Conservation (phyloP, 1,140 invertebrate species). For the Lanistes nyassanus region DNA sequence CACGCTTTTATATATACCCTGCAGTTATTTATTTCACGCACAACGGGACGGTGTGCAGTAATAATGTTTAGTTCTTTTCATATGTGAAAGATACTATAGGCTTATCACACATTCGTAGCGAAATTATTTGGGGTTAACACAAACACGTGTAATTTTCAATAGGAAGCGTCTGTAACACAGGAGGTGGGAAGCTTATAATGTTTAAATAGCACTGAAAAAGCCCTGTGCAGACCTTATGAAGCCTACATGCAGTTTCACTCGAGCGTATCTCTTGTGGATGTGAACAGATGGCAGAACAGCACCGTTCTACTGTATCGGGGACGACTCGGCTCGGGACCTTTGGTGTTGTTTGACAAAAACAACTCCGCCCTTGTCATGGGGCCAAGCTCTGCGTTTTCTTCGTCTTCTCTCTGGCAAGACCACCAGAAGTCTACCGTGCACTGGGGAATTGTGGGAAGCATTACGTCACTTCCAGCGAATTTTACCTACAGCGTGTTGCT, state of each 20-base stretch:
- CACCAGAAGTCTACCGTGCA: neutral
- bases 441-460: constrained; percentile 29
- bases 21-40: too few species aligned
- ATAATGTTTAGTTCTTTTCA: too few species aligned
- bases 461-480: constrained; percentile 15
- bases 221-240: neutral
- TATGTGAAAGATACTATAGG: too few species aligned
- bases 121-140: too few species aligned
- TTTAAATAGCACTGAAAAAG: too few species aligned
- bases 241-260: neutral
- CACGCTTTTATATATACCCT: too few species aligned
- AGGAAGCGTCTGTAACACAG: too few species aligned
- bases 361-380: constrained; percentile 17
- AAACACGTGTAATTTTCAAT: too few species aligned
- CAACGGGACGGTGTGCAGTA: too few species aligned
- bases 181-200: too few species aligned
- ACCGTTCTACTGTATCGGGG: constrained; percentile 2
- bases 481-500: constrained; percentile 9
- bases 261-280: neutral
- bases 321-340: constrained; percentile 19
- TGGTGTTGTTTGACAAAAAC: constrained; percentile 24
- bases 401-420: constrained; percentile 21
- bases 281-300: constrained; percentile 13
- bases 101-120: too few species aligned
- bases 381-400: constrained; percentile 2